Evolutionary conservation across 2,888 invertebrate species (phyloP).

Genomic region (Heliconius erato): DNA sequence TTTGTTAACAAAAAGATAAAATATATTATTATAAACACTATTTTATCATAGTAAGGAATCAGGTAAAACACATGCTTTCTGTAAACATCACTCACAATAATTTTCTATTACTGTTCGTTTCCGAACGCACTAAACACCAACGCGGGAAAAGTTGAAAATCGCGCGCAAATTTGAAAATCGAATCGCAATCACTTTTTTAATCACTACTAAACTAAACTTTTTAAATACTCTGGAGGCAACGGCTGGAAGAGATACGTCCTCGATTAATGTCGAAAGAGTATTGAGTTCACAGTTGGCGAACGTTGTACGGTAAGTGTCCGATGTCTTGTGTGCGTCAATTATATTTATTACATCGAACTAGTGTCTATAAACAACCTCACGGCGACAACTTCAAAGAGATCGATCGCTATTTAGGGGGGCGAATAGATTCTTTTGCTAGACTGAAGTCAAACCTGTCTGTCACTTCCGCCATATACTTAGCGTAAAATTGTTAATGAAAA

Average conservation of each 20-base stretch:
- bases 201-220: slow-evolving; percentile 48
- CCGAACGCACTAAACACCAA: slow-evolving; percentile 65
- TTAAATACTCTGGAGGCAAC: slow-evolving; percentile 62
- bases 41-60: slow-evolving; percentile 28
- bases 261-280: slow-evolving; percentile 79
- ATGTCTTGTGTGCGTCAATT: slow-evolving; percentile 80
- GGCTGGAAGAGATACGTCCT: slow-evolving; percentile 74
- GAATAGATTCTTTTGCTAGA: slow-evolving; percentile 56
- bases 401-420: slow-evolving; percentile 76
- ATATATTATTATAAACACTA: slow-evolving; percentile 4
- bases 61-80: slow-evolving; percentile 55
- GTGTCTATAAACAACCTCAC: slow-evolving; percentile 78
- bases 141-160: slow-evolving; percentile 54
- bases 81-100: slow-evolving; percentile 69
- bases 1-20: not conserved
- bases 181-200: slow-evolving; percentile 54
- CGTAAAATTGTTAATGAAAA: slow-evolving; percentile 43
- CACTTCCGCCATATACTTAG: slow-evolving; percentile 43
- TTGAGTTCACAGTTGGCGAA: slow-evolving; percentile 78
- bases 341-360: slow-evolving; percentile 82
- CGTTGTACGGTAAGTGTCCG: slow-evolving; percentile 70
- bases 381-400: slow-evolving; percentile 83
- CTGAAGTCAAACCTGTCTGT: slow-evolving; percentile 48
- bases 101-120: slow-evolving; percentile 60
- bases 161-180: slow-evolving; percentile 70